Conservation (phyloP, 2,113 vertebrate species). For the Chaenocephalus aceratus region DNA sequence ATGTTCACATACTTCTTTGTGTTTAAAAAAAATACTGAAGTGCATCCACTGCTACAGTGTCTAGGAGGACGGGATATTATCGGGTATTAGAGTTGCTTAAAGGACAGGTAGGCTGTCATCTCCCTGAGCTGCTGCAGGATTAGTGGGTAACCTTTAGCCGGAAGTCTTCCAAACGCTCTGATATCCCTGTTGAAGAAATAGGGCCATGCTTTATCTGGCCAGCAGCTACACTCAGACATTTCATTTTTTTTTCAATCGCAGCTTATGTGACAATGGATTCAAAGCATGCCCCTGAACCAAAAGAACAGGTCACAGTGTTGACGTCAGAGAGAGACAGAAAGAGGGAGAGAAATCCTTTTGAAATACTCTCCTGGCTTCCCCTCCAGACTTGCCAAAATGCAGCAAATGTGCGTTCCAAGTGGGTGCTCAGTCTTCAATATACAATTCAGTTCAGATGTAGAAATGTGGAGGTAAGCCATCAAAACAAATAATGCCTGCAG, state of each 20-base stretch:
- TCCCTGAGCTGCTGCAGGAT: constrained; percentile 31
- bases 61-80: constrained; percentile 33
- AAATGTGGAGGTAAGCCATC: background rate
- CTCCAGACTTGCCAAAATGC: background rate
- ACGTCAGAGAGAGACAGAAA: constrained; percentile 28
- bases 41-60: background rate
- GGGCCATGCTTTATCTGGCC: constrained; percentile 51
- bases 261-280: constrained; percentile 48
- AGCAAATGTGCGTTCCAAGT: background rate
- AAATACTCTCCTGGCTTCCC: constrained; percentile 21
- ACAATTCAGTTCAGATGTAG: background rate
- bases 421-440: background rate
- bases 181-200: constrained; percentile 45
- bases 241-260: constrained; percentile 48
- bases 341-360: constrained; percentile 9
- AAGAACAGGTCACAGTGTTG: constrained; percentile 26
- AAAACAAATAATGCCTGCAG: background rate
- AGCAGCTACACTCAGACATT: constrained; percentile 12
- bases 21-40: background rate
- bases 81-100: constrained; percentile 49
- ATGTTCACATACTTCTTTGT: background rate
- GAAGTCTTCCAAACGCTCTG: constrained; percentile 41
- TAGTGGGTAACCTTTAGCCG: constrained; percentile 68
- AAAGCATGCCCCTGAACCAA: constrained; percentile 55
- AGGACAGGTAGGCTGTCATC: constrained; percentile 52